Conservation (phyloP, 2,797 vertebrate species). For the Aplochiton taeniatus region DNA sequence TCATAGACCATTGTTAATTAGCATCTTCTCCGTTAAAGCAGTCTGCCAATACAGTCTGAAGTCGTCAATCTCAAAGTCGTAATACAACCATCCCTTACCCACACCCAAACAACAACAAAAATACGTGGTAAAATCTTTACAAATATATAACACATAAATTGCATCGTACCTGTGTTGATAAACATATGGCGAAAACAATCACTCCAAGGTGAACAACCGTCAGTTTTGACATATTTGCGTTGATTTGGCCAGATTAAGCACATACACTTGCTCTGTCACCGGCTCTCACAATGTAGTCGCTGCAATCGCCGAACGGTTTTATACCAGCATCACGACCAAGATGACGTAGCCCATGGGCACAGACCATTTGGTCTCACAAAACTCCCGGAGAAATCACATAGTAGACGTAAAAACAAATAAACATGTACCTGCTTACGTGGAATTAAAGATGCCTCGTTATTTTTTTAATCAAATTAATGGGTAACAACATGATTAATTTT, state of each 20-base stretch:
- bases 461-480: no score
- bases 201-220: constrained; percentile 66
- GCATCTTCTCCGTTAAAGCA: no score
- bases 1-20: no score
- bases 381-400: not conserved
- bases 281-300: constrained; percentile 47
- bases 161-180: constrained; percentile 73
- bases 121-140: not conserved
- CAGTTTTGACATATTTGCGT: constrained; percentile 66
- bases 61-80: no score
- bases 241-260: constrained; percentile 40
- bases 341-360: constrained; percentile 44
- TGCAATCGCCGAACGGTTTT: constrained; percentile 57
- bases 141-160: not conserved
- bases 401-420: not conserved
- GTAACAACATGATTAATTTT: no score
- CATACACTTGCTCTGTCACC: constrained; percentile 30
- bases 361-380: not conserved
- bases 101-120: no score
- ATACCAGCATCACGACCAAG: constrained; percentile 56
- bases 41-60: no score
- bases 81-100: no score
- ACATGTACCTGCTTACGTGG: not conserved
- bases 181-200: constrained; percentile 69
- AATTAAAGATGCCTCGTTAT: no score